Percentiles rank a stretch among this genome's conserved stretches.
Evolutionary conservation across 2,888 invertebrate genomes (phyloP).

Genomic region (Allolobophora icterica): DNA sequence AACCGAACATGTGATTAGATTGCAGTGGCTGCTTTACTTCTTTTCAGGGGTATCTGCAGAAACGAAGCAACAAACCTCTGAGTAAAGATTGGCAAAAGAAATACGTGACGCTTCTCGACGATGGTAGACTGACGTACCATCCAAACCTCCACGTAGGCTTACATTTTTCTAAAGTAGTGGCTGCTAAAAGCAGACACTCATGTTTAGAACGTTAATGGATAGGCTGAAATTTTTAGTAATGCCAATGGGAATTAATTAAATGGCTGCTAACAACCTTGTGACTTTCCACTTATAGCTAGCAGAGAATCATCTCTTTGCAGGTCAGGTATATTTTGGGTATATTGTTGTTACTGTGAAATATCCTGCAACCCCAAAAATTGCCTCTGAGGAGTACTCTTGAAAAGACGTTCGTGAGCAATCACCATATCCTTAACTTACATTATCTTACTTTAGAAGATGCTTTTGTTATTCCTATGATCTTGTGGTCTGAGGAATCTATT

Average conservation of each 20-base stretch:
- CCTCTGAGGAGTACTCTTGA: too few species aligned
- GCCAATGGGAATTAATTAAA: background rate
- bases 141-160: slow-evolving; percentile 36
- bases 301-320: background rate
- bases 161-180: background rate
- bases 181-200: background rate
- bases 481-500: too few species aligned
- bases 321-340: background rate
- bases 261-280: background rate
- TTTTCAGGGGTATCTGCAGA: slow-evolving; percentile 83
- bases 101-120: slow-evolving; percentile 68
- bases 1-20: background rate
- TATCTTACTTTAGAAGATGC: too few species aligned
- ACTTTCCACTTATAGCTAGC: background rate
- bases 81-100: slow-evolving; percentile 99
- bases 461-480: too few species aligned
- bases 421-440: too few species aligned
- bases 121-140: slow-evolving; percentile 41
- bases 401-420: too few species aligned
- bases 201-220: background rate
- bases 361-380: too few species aligned
- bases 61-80: slow-evolving; percentile 81
- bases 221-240: background rate
- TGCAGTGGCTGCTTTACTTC: background rate
- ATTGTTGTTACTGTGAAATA: background rate